phyloP scores from a whole-genome alignment of 2,888 invertebrate genomes.

The Eupithecia subfuscata region DNA sequence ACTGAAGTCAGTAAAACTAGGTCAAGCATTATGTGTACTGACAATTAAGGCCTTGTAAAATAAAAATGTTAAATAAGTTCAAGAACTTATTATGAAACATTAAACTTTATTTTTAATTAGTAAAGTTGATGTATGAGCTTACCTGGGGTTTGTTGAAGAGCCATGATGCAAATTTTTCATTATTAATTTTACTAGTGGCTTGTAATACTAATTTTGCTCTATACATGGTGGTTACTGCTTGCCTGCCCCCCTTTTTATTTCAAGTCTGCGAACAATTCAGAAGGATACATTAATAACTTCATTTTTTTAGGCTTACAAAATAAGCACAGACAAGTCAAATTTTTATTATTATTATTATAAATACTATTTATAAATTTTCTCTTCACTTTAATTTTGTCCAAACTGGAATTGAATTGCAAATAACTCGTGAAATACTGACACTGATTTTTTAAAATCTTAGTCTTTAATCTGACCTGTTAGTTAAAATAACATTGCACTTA shows the following conservation, averaged over 20 bases:
- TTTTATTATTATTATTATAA: too few relatives aligned
- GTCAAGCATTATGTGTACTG: not conserved
- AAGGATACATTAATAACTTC: too few relatives aligned
- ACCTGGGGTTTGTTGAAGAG: conserved; percentile 86
- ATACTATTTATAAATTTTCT: too few relatives aligned
- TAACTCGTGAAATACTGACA: not conserved
- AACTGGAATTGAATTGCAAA: not conserved
- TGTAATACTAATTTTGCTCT: conserved; percentile 90
- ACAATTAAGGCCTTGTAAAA: conserved; percentile 3
- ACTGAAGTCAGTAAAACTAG: not conserved
- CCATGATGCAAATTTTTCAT: conserved; percentile 92
- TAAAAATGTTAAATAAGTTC: too few relatives aligned
- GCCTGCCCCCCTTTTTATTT: conserved; percentile 54
- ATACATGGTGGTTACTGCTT: conserved; percentile 85
- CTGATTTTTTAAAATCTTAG: not conserved
- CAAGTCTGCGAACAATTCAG: conserved; percentile 58
- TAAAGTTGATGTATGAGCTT: conserved; percentile 45
- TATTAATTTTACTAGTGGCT: conserved; percentile 85
- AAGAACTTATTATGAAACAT: not conserved
- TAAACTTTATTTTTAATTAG: not conserved
- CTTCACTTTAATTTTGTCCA: too few relatives aligned
- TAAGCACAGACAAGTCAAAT: too few relatives aligned
- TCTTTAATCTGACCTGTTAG: not conserved
- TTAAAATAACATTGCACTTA: not conserved
- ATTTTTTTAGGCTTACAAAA: too few relatives aligned